Base-by-base conservation (phyloP, 2,888 invertebrate genomes). In the Drosophila siamana region DNA sequence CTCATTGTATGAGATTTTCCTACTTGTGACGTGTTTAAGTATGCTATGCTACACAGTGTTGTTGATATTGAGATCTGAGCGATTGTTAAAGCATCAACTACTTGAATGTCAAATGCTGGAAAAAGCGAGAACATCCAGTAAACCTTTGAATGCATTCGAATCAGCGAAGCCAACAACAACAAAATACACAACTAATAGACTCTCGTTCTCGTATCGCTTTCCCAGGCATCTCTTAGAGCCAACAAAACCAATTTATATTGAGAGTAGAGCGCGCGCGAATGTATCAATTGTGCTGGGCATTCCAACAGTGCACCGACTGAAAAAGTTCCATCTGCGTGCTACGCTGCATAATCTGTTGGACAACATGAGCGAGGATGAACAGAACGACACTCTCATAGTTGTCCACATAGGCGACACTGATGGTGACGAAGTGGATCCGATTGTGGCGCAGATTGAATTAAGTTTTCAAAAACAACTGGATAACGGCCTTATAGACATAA, bases 341-440 rank as follows among this genome's bases (percentile, higher is more conserved):
- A 33, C 48, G 0, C 92, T 98, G 47, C 95, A 96, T 92, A 97
- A 96, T 91, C 93, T 98, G 28, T 93, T 98, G 47, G 94, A 94
- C 56, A 96, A 96, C 51, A 95, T 98, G 95, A 95, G 93, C 47
- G 93, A 94, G 2, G 93, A 94, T 2, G 95, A 96, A 73, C 94
- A 95, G 47, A 93, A 94, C 15, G 96, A 97, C 89, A 95, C 96
- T 0, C 92, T 98, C 22, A 96, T 98, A 66, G 94, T 98, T 3
- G 95, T 98, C 4, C 95, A 96, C 89, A 94, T 98, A 44, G 98
- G 97, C 0, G 98, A 98, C 94, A 95, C 95, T 26, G 96, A 97
- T 90, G 84, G 95, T 80, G 94, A 95, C 47, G 96, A 95, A 86
- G 95, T 97, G 3, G 92, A 95, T 15, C 94, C 95, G 78, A 94